Conservation (phyloP, 2,113 vertebrate species). For the Oryzias melastigma region DNA sequence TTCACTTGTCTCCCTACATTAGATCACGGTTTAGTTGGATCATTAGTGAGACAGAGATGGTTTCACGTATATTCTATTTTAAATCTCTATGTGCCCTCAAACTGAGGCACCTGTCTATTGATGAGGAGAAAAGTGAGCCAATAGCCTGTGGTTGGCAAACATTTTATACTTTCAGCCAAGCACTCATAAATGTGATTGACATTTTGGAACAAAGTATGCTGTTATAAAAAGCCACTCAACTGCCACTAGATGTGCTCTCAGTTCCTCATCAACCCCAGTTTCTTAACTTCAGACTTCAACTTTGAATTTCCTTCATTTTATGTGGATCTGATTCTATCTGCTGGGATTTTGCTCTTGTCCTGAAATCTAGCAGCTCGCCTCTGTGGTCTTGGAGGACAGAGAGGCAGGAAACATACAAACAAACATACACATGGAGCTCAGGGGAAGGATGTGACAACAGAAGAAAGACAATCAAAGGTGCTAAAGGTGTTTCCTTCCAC, state of each 20-base stretch:
- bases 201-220: constrained; percentile 34
- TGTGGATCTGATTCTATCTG: constrained; percentile 56
- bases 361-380: constrained; percentile 31
- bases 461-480: constrained; percentile 97
- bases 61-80: constrained; percentile 70
- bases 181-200: constrained; percentile 48
- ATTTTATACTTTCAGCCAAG: constrained; percentile 46
- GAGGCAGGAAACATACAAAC: constrained; percentile 88
- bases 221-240: constrained; percentile 34
- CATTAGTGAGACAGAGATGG: constrained; percentile 68
- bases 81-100: constrained; percentile 58
- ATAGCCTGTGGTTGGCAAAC: constrained; percentile 52
- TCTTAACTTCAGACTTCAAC: constrained; percentile 33
- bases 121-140: constrained; percentile 57
- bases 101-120: constrained; percentile 65
- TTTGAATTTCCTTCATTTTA: constrained; percentile 51
- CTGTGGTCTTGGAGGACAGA: constrained; percentile 79
- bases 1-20: constrained; percentile 72
- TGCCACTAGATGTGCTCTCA: constrained; percentile 21
- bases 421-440: constrained; percentile 40
- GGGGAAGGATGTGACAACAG: constrained; percentile 95
- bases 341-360: constrained; percentile 46
- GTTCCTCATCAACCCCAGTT: constrained; percentile 17
- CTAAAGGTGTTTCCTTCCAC: constrained; percentile 98
- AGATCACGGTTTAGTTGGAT: constrained; percentile 67